Base-by-base conservation (phyloP, 2,888 invertebrate species). In the Vandiemenella viatica region DNA sequence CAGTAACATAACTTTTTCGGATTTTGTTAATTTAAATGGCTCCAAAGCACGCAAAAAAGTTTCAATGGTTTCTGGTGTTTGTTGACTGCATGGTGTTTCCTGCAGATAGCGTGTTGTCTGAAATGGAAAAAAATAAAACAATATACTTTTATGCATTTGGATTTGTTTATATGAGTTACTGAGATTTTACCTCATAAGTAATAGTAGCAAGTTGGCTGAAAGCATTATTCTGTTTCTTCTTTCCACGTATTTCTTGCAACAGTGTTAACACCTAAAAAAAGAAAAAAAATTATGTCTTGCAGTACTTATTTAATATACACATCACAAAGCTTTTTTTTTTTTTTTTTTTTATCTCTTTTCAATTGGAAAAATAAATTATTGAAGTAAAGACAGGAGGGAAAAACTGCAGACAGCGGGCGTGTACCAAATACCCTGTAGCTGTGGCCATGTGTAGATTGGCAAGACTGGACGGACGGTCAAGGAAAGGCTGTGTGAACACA, bases 1-100 rank as follows among this genome's bases (percentile, higher is more conserved):
- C 2, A 91, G 72, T 62, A 93, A 76, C 75, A 87, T 88, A 1
- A 93, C 64, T 60, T 85, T 83, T 63, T 93, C 93, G 15, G 79
- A 79, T 61, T 84, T 85, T 1, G 82, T 87, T 37, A 93, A 66
- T 56, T 83, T 83, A 60, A 80, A 88, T 1, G 73, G 66, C 57
- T 80, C 75, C 54, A 87, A 66, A 1, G 77, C 80, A 58, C 76
- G 74, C 46, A 89, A 62, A 62, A 88, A 85, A 17, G 73, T 71
- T 13, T 67, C 62, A 26, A 92, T 80, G 22, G 73, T 68, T 50
- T 80, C 77, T 1, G 77, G 66, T 32, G 69, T 75, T 62, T 88
- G 87, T 26, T 71, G 69, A 51, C 75, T 78, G 61, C 86, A 84
- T 0, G 85, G 79, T 1, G 85, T 82, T 46, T 82, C 79, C 67